Conservation (phyloP, 1,140 invertebrate genomes). For the Dendrolimus kikuchii region DNA sequence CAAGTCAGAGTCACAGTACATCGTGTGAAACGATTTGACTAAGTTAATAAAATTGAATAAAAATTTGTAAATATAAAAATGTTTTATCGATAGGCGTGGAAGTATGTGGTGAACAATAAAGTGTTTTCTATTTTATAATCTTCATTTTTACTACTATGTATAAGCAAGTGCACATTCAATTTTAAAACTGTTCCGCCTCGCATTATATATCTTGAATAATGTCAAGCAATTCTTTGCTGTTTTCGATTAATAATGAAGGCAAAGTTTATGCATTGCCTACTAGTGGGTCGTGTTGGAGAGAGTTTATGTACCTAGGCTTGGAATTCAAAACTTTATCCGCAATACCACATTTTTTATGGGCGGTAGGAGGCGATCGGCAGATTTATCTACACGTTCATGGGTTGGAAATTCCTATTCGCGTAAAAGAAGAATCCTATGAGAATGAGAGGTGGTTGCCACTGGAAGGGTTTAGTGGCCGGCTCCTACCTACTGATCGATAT, state of each 20-base stretch:
- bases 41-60: too few species aligned
- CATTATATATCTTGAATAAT: slow-evolving; percentile 23
- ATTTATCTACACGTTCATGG: slow-evolving; percentile 92
- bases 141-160: too few species aligned
- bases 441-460: slow-evolving; percentile 95
- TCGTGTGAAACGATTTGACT: too few species aligned
- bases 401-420: slow-evolving; percentile 90
- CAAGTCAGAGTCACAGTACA: too few species aligned
- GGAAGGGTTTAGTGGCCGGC: slow-evolving; percentile 86
- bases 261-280: slow-evolving; percentile 87
- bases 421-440: slow-evolving; percentile 92
- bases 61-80: too few species aligned
- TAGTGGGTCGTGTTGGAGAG: slow-evolving; percentile 84
- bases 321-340: slow-evolving; percentile 92
- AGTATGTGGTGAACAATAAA: too few species aligned
- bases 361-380: slow-evolving; percentile 92
- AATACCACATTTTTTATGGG: slow-evolving; percentile 89
- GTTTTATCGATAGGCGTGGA: too few species aligned
- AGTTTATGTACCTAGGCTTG: slow-evolving; percentile 86
- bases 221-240: slow-evolving; percentile 80
- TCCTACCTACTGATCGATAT: slow-evolving; percentile 89
- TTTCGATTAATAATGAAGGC: slow-evolving; percentile 90
- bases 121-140: too few species aligned
- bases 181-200: neutral
- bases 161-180: neutral